These are phyloP conservation scores for Lasius fuliginosus DNA, from an alignment of 2,888 invertebrate species.

Conservation along the genomic window DNA sequence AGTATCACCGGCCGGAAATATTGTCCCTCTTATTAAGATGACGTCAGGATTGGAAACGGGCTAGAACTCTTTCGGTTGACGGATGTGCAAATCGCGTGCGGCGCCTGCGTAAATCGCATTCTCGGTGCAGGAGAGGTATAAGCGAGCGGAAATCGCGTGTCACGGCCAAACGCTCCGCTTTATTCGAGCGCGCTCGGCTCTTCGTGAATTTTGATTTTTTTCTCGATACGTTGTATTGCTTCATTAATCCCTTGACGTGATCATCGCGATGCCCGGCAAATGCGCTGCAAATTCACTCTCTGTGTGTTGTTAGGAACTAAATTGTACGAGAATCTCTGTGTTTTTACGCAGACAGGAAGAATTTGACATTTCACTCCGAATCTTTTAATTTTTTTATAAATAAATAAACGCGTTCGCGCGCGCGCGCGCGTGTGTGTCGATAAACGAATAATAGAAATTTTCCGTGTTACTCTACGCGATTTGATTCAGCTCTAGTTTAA, in stretches of 20 bases:
- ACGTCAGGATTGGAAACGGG: conserved; percentile 68
- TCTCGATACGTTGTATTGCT: conserved; percentile 46
- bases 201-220: conserved; percentile 55
- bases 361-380: background rate
- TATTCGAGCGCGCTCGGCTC: conserved; percentile 36
- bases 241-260: conserved; percentile 51
- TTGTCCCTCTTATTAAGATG: conserved; percentile 72
- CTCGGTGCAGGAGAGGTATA: conserved; percentile 49
- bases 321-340: background rate
- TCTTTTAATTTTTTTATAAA: background rate
- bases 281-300: conserved; percentile 9
- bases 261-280: conserved; percentile 8
- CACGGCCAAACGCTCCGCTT: conserved; percentile 61
- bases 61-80: conserved; percentile 64
- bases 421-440: background rate
- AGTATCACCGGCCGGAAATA: conserved; percentile 56
- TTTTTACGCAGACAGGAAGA: background rate
- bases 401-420: background rate
- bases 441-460: conserved; percentile 24
- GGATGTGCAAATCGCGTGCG: conserved; percentile 73
- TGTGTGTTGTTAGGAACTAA: background rate
- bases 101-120: conserved; percentile 69
- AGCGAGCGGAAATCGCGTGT: conserved; percentile 72
- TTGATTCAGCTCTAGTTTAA: conserved; percentile 22
- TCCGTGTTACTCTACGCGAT: conserved; percentile 2